Base-by-base conservation (phyloP, 2,113 vertebrate genomes). In the Potamarius usumacintae region DNA sequence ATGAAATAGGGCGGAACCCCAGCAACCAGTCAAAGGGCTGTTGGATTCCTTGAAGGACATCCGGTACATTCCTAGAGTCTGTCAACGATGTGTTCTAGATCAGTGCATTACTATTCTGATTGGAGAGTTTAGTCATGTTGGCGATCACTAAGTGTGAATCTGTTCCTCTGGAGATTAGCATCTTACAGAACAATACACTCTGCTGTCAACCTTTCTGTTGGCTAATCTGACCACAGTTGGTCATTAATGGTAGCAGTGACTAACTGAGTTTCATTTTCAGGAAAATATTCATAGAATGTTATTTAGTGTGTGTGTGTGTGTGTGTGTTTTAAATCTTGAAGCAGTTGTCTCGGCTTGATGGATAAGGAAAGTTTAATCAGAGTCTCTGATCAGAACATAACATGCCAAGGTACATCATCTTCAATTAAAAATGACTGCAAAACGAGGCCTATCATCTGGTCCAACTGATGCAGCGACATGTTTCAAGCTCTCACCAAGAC, bases 181-280 rank as follows among this genome's bases (percentile, higher is more conserved):
- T 78, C 58, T 63, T 55, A 50, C 53, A 80, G 82, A 67, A 87
- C 77, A 87, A 42, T 76, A 63, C 55, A 27, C 67, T 60, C 30
- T 82, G 78, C 85, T 90, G 86, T 84, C 79, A 84, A 5, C 42
- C 7, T 65, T 42, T 34, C 17, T 86, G 52, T 30, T 48, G 72
- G 48, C 25, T 83, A 62, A 17, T 15, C 48, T 86, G 85, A 81
- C 65, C 84, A 27, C 27, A 34, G 52, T 30, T 52, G 2, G 42
- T 12, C 63, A 55, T 53, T 55, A 65, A 65, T 65, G 63, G 18
- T 11, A 53, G 7, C 8, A 53, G 2, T 53, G 34, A 34, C 34
- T 34, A 34, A 34, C 2, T 34, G 52, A 53, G 3, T 52, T 25
- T n/a, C 14, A 79, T 60, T 22, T 76, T 85, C 22, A 18, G 8